These are phyloP conservation scores for Nomada goodeniana DNA, from an alignment of 2,888 invertebrate genomes.

Conservation along the genomic window DNA sequence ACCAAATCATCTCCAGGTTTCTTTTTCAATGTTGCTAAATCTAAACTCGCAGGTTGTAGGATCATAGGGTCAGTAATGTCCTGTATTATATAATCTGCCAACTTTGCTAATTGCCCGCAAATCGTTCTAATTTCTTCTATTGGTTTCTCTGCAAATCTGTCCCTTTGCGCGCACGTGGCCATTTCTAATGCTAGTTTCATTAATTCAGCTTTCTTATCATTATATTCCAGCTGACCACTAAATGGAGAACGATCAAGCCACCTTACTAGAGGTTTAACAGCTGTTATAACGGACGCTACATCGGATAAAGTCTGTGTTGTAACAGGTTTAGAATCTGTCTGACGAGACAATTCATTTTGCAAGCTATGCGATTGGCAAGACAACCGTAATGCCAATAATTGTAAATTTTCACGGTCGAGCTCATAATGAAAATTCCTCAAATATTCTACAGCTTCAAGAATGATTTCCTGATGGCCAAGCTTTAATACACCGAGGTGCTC, in stretches of 20 bases:
- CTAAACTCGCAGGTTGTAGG: slow-evolving; percentile 95
- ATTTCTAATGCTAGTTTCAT: slow-evolving; percentile 93
- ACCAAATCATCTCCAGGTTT: slow-evolving; percentile 92
- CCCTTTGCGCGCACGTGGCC: slow-evolving; percentile 95
- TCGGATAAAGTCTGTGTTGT: slow-evolving; percentile 93
- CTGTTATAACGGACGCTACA: slow-evolving; percentile 93
- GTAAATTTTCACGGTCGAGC: slow-evolving; percentile 95
- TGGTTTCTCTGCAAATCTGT: slow-evolving; percentile 94
- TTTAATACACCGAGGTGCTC: slow-evolving; percentile 93
- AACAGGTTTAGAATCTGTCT: slow-evolving; percentile 87
- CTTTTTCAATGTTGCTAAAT: slow-evolving; percentile 94
- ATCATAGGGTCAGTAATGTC: slow-evolving; percentile 95
- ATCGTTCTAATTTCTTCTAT: slow-evolving; percentile 90
- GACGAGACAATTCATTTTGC: slow-evolving; percentile 88
- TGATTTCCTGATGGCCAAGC: slow-evolving; percentile 96
- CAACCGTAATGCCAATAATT: slow-evolving; percentile 93
- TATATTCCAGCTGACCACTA: slow-evolving; percentile 89
- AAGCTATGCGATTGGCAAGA: slow-evolving; percentile 93
- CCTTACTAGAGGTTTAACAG: slow-evolving; percentile 94
- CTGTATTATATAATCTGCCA: slow-evolving; percentile 94
- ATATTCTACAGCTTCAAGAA: slow-evolving; percentile 96
- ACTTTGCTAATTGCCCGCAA: slow-evolving; percentile 90
- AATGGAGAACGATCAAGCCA: slow-evolving; percentile 94
- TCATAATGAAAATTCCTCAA: slow-evolving; percentile 96
- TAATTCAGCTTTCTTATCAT: slow-evolving; percentile 89